Conservation (phyloP, 2,888 invertebrate species). For the Andrena chrysosceles region DNA sequence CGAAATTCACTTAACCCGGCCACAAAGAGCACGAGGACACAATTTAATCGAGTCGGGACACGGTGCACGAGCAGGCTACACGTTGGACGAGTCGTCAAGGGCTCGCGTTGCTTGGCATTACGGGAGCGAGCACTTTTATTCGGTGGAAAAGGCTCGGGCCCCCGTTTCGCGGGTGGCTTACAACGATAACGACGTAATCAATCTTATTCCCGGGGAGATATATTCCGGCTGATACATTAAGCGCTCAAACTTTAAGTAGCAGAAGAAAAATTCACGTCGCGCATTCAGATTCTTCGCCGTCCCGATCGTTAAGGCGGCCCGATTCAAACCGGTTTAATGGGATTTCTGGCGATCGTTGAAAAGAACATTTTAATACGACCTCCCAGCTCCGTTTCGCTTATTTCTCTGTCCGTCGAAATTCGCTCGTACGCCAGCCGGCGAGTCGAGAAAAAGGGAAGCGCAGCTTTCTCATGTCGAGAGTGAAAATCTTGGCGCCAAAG, state of each 20-base stretch:
- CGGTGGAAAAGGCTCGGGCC: constrained; percentile 47
- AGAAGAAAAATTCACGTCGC: constrained; percentile 62
- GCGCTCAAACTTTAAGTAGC: constrained; percentile 64
- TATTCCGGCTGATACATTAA: constrained; percentile 69
- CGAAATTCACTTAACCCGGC: constrained; percentile 79
- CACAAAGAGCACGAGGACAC: constrained; percentile 69
- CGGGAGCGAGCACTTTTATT: constrained; percentile 49
- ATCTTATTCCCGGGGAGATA: constrained; percentile 69
- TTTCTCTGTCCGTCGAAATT: constrained; percentile 22
- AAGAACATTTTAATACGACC: constrained; percentile 65
- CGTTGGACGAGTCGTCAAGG: constrained; percentile 61
- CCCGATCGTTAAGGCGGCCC: constrained; percentile 55
- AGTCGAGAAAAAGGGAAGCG: neutral
- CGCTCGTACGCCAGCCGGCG: constrained; percentile 34
- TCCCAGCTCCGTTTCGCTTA: constrained; percentile 10
- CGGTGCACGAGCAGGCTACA: constrained; percentile 36
- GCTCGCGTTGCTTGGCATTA: constrained; percentile 17
- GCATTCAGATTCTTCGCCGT: constrained; percentile 61
- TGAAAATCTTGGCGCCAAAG: constrained; percentile 20
- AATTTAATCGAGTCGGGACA: constrained; percentile 78
- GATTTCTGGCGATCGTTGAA: constrained; percentile 65
- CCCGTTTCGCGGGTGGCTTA: constrained; percentile 52
- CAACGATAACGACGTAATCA: constrained; percentile 71
- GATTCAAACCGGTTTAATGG: constrained; percentile 68
- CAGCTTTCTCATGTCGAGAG: neutral